These are phyloP conservation scores for Hippocampus abdominalis DNA, from an alignment of 2,113 vertebrate genomes.

Conservation along the genomic window DNA sequence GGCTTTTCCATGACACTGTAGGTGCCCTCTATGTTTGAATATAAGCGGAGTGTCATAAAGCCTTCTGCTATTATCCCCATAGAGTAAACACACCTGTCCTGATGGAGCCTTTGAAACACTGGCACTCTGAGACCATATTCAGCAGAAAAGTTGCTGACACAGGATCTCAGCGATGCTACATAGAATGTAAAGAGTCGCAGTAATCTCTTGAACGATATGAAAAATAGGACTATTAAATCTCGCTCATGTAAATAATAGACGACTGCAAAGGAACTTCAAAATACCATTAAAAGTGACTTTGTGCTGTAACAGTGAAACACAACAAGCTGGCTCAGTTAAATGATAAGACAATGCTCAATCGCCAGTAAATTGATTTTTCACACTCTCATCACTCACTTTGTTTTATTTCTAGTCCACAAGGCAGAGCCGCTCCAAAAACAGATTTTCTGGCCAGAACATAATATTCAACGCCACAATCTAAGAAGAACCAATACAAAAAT, in stretches of 20 bases:
- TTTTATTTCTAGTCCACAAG: neutral
- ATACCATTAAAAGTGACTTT: conserved; percentile 43
- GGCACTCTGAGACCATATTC: conserved; percentile 25
- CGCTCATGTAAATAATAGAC: conserved; percentile 32
- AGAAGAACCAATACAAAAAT: neutral
- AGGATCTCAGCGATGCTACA: conserved; percentile 2
- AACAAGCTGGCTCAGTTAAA: conserved; percentile 25
- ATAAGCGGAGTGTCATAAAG: conserved; percentile 44
- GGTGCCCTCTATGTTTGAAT: conserved; percentile 55
- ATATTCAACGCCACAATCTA: neutral
- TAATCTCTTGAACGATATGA: conserved; percentile 1
- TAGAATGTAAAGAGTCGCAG: conserved; percentile 1
- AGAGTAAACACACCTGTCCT: conserved; percentile 63
- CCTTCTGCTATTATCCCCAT: conserved; percentile 37
- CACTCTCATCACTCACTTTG: conserved; percentile 25
- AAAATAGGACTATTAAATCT: conserved; percentile 21
- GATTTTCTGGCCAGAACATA: neutral
- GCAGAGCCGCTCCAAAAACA: neutral
- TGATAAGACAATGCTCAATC: conserved; percentile 30
- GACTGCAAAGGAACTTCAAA: conserved; percentile 15
- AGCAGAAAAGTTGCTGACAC: conserved; percentile 5
- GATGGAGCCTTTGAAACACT: conserved; percentile 39
- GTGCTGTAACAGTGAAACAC: conserved; percentile 15
- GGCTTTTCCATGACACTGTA: conserved; percentile 37
- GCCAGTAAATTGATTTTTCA: conserved; percentile 45